Base-by-base conservation (phyloP, 2,797 vertebrate species). In the Pogonophryne albipinna region DNA sequence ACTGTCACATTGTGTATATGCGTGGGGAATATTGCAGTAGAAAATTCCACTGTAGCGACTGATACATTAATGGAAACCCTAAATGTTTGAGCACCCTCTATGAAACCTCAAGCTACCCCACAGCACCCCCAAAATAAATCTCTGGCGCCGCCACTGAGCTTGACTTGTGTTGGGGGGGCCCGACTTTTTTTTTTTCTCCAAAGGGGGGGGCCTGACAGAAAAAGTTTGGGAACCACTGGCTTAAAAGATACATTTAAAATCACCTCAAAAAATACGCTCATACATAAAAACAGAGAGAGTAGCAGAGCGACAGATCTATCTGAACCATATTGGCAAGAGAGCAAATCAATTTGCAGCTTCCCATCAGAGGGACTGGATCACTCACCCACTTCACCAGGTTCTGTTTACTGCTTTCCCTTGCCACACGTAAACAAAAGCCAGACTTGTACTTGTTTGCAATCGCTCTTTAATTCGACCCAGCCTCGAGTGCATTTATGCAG, bases 391-490 rank as follows among this genome's bases (percentile, higher is more conserved):
- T 79, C 82, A 78, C 77, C 76, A 83, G 57, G 75, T 51, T 85
- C 57, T 92, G 92, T 95, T 95, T 94, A 92, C 84, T 50, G 69
- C 85, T 90, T 87, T 82, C 80, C 74, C 81, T 88, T 50, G 9
- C 69, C 79, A 69, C 86, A 78, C 53, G 73, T 93, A 94, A 95
- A 95, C 92, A 94, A 89, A 92, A 91, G 76, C 80, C 79, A 64
- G 89, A 84, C 87, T 84, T 85, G 66, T 80, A 78, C 87, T 92
- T 87, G 85, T 84, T 90, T 76, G 49, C 83, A 34, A 93, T 91
- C 70, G 84, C 80, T 76, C 83, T 95, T 94, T 94, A 94, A 95
- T 93, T 89, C 82, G 77, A 93, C 66, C 71, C 93, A 94, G 93
- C 85, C 86, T 82, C 60, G 27, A 67, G 86, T 76, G 66, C 82